These are phyloP conservation scores for Turritopsis rubra DNA, from an alignment of 30 jellyfish, hydroid and myxozoan genomes.

Conservation along the genomic window DNA sequence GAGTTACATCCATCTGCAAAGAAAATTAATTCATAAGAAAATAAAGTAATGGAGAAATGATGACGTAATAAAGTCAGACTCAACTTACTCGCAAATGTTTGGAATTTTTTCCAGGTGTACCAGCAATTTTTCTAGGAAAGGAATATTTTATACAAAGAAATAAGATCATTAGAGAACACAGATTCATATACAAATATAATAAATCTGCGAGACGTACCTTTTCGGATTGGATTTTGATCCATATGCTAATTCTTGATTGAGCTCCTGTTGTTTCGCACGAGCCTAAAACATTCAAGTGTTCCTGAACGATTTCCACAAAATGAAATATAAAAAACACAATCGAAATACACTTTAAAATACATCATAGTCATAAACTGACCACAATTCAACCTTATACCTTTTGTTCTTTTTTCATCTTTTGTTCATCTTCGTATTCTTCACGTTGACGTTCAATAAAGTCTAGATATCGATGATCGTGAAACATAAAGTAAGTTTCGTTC, in stretches of 20 bases:
- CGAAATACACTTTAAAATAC: background rate
- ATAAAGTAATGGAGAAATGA: background rate
- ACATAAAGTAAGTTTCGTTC: conserved; percentile 70
- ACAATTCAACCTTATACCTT: conserved; percentile 27
- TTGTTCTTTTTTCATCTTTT: conserved; percentile 59
- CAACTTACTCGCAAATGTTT: conserved; percentile 13
- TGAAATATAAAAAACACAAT: background rate
- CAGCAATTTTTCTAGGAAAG: conserved; percentile 31
- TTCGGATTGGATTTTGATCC: conserved; percentile 77
- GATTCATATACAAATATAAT: background rate
- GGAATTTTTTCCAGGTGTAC: conserved; percentile 38
- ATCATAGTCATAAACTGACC: background rate
- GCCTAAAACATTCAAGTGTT: conserved; percentile 15
- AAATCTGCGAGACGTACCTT: conserved; percentile 23
- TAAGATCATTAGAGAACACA: background rate
- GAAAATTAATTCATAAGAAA: background rate
- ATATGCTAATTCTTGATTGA: conserved; percentile 67
- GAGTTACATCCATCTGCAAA: conserved; percentile 64
- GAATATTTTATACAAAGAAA: background rate
- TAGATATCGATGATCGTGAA: conserved; percentile 66
- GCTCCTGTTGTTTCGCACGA: conserved; percentile 59
- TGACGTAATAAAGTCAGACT: too few relatives aligned
- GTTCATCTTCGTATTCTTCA: conserved; percentile 61
- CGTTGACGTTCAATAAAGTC: conserved; percentile 58
- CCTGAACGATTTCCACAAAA: background rate